These are phyloP conservation scores for Palaemon carinicauda DNA, from an alignment of 1,140 invertebrate species.

Conservation along the genomic window DNA sequence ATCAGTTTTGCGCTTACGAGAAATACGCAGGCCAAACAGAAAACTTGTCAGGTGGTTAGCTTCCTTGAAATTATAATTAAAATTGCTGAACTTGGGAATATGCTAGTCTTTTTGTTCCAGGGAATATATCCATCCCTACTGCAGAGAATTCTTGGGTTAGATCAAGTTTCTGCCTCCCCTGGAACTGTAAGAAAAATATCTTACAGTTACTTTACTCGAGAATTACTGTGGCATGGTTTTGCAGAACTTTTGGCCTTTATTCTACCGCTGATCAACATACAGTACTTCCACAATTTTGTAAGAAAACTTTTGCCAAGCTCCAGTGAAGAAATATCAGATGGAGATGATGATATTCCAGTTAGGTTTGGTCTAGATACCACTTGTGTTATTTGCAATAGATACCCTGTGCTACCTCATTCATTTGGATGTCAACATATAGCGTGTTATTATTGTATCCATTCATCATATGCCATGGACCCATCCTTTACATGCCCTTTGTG, in stretches of 20 bases:
- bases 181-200: constrained; percentile 38
- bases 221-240: constrained; percentile 59
- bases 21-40: constrained; percentile 9
- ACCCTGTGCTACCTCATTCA: constrained; percentile 42
- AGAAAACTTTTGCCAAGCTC: constrained; percentile 48
- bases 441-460: constrained; percentile 56
- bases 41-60: constrained; percentile 9
- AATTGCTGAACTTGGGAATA: constrained; percentile 34
- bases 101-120: constrained; percentile 40
- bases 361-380: constrained; percentile 15
- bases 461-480: constrained; percentile 32
- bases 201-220: constrained; percentile 55
- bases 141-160: constrained; percentile 41
- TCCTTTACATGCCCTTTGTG: constrained; percentile 50
- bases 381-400: constrained; percentile 47
- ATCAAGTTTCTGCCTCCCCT: constrained; percentile 7
- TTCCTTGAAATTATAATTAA: constrained; percentile 40
- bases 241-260: constrained; percentile 48
- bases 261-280: constrained; percentile 47
- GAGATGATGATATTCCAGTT: not conserved
- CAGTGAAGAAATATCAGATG: not conserved
- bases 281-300: constrained; percentile 50
- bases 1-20: constrained; percentile 10
- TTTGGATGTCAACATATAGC: constrained; percentile 55
- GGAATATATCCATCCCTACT: constrained; percentile 45